Conservation (phyloP, 2,797 vertebrate genomes). For the Thaleichthys pacificus region DNA sequence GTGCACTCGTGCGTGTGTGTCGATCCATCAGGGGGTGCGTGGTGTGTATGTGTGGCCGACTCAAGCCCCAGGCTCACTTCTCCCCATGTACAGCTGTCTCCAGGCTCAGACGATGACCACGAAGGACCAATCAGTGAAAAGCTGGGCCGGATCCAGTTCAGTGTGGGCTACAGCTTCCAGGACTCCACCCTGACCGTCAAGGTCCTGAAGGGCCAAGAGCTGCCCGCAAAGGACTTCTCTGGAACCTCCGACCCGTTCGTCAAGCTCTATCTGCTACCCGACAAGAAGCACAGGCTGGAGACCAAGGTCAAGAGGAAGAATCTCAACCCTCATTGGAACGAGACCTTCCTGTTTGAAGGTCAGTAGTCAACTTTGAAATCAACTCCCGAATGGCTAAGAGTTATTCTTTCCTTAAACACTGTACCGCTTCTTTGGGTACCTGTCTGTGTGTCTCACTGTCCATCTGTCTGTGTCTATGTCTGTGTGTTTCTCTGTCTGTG, state of each 20-base stretch:
- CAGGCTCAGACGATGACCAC: slow-evolving; percentile 91
- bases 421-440: not conserved
- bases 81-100: slow-evolving; percentile 81
- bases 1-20: not conserved
- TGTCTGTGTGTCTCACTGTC: slow-evolving; percentile 10
- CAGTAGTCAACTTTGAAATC: slow-evolving; percentile 13
- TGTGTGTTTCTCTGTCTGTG: slow-evolving; percentile 30
- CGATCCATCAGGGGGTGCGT: not conserved
- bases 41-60: not conserved
- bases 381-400: no score
- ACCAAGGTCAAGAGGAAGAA: slow-evolving; percentile 99
- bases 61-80: not conserved
- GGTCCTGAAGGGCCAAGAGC: slow-evolving; percentile 95
- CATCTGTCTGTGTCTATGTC: slow-evolving; percentile 5
- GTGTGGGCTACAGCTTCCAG: slow-evolving; percentile 98
- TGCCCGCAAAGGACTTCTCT: slow-evolving; percentile 97
- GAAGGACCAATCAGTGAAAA: slow-evolving; percentile 91
- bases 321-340: slow-evolving; percentile 98
- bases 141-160: slow-evolving; percentile 89
- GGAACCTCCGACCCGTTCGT: slow-evolving; percentile 98
- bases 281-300: slow-evolving; percentile 99
- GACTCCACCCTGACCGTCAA: slow-evolving; percentile 98
- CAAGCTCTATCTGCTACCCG: slow-evolving; percentile 96
- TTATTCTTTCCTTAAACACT: not conserved
- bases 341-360: slow-evolving; percentile 99